Evolutionary conservation across 2,113 vertebrate genomes (phyloP).

Genomic region (Parotia lawesii): DNA sequence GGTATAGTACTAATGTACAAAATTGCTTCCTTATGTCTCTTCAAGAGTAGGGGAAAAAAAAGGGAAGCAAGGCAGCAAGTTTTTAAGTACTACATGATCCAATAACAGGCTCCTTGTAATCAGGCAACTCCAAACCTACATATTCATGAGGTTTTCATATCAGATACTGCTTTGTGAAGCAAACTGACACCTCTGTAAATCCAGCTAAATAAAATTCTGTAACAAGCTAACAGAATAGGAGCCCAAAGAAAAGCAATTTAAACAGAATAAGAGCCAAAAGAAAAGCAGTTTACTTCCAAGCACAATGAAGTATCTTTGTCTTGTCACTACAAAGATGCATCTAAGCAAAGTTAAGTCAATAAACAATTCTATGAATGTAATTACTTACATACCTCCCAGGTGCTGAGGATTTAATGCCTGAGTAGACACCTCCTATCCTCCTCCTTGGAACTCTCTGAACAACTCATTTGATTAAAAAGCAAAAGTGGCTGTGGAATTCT

Average conservation of each 20-base stretch:
- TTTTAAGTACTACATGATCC: not conserved
- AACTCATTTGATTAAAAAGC: not conserved
- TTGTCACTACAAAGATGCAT: not conserved
- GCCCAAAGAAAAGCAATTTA: not conserved
- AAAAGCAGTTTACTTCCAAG: not conserved
- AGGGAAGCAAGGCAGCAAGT: not conserved
- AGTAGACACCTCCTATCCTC: not conserved
- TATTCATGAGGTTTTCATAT: not conserved
- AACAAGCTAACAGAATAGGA: not conserved
- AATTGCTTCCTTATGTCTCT: not conserved
- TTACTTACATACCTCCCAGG: not conserved
- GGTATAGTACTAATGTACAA: not conserved
- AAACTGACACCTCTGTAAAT: not conserved
- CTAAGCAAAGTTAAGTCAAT: not conserved
- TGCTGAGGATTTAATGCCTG: not conserved
- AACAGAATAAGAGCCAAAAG: not conserved
- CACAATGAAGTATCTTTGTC: not conserved
- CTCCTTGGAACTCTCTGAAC: not conserved
- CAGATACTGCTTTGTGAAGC: not conserved
- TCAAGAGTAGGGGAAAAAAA: accelerated
- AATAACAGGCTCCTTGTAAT: not conserved
- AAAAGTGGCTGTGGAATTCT: not conserved
- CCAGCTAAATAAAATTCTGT: not conserved
- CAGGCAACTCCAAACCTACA: not conserved
- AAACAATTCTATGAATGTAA: not conserved